phyloP scores from a whole-genome alignment of 64 coral and sea anemone genomes.

The Dendronephthya gigantea region DNA sequence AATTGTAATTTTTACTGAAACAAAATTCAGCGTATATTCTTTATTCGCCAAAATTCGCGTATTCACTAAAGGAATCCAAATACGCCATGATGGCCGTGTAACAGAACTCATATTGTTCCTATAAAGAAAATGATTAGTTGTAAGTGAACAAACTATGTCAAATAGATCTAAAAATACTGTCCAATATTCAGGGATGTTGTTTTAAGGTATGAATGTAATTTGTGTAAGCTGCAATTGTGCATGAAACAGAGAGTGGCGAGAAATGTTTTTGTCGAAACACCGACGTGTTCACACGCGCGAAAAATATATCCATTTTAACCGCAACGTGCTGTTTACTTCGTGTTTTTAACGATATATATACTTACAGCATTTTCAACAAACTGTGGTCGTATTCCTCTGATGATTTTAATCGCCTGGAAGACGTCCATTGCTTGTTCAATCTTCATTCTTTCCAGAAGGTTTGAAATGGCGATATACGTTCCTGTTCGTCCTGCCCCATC shows the following conservation, averaged over 20 bases:
- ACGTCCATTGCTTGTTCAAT: slow-evolving; percentile 6
- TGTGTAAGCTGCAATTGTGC: no score
- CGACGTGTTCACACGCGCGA: no score
- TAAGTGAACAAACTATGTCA: no score
- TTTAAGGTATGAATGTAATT: no score
- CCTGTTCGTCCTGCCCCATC: background rate
- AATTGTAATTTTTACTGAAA: no score
- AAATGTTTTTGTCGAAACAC: no score
- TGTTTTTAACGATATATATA: background rate
- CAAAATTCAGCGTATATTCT: no score
- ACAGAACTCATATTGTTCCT: background rate
- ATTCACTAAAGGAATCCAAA: background rate
- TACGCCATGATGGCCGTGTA: background rate
- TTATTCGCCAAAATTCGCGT: background rate
- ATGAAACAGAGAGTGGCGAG: no score
- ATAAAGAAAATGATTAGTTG: background rate
- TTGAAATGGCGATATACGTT: slow-evolving; percentile 1
- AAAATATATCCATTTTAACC: background rate
- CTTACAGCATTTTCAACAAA: slow-evolving; percentile 15
- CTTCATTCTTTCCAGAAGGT: background rate
- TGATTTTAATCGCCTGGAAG: slow-evolving; percentile 1
- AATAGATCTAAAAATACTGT: no score
- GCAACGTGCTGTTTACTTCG: background rate
- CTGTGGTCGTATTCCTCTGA: background rate
- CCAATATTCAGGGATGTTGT: no score